Base-by-base conservation (phyloP, 64 coral and sea anemone genomes). In the Montipora capricornis region DNA sequence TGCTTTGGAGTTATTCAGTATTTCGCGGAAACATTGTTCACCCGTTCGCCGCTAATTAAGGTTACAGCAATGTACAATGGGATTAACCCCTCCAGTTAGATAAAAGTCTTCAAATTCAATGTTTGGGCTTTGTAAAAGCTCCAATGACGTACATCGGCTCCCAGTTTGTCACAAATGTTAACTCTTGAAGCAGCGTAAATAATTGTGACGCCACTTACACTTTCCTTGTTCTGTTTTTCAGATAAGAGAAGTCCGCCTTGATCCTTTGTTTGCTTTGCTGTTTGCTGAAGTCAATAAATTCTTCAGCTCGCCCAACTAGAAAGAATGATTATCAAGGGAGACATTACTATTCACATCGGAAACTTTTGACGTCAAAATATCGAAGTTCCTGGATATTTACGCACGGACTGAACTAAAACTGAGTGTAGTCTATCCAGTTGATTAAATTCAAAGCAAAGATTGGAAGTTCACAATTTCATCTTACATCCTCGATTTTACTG, bases 61-160 rank as follows among this genome's bases (percentile, higher is more conserved):
- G 68, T 84, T 66, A 37, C 81, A 84, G 66, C 47, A 55, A 55
- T 55, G 10, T 5, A 47, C 68, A 73, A 71, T 49, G 8, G 62
- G 66, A 86, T 86, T 86, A 70, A 50, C 64, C 4, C 20, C 66
- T 73, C 6, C 47, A 37, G 20, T 17, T 82, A 20, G 60, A 82
- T 82, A 37, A 20, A 82, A 44, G 6, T 73, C 61, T 86, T 16
- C 82, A 86, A 86, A 86, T 64, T 71, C 58, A 50, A 86, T 16
- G 17, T 67, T 68, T 68, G 37, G 62, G 49, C 82, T 51, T 86
- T 71, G 82, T 86, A 44, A 82, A 86, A 24, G 82, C 82, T 13
- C 67, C 17, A 68, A 44, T 68, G 61, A 82, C 82, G 66, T 22
- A 86, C 47, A 64, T 15, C 9, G 17, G 37, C 67, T 8, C 46